Percentiles rank a stretch among this genome's conserved stretches.
These are phyloP conservation scores for Sabellastarte sp. DNA, from an alignment of 2,888 invertebrate genomes.

Conservation along the genomic window DNA sequence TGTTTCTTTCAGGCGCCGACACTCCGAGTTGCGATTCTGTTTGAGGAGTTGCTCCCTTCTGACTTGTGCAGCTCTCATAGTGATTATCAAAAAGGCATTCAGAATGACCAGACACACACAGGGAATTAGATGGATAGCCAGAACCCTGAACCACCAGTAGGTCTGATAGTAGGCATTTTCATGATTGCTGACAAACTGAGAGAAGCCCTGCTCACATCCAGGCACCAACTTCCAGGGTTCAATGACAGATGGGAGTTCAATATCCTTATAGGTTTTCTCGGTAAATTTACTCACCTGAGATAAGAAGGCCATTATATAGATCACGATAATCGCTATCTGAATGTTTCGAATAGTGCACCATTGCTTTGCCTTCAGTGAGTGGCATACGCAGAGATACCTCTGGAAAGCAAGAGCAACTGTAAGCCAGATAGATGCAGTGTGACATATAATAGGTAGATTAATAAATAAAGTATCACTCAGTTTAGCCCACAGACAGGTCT, in stretches of 20 bases:
- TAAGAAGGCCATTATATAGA: constrained; percentile 64
- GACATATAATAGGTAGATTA: constrained; percentile 49
- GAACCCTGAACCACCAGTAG: constrained; percentile 75
- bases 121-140: constrained; percentile 89
- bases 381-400: constrained; percentile 92
- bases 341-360: constrained; percentile 67
- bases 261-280: constrained; percentile 69
- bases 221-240: constrained; percentile 34
- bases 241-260: constrained; percentile 64
- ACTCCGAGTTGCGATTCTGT: constrained; percentile 66
- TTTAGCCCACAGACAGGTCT: constrained; percentile 75
- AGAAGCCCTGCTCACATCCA: constrained; percentile 31
- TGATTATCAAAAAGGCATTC: constrained; percentile 81
- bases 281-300: constrained; percentile 83
- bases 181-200: constrained; percentile 10
- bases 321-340: constrained; percentile 75
- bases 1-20: constrained; percentile 51
- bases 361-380: constrained; percentile 83
- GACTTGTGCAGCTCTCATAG: constrained; percentile 78
- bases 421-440: constrained; percentile 24
- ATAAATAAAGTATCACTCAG: constrained; percentile 64
- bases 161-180: constrained; percentile 70
- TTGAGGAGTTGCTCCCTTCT: constrained; percentile 72
- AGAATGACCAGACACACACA: constrained; percentile 85
- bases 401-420: constrained; percentile 62